Conservation (phyloP, 2,797 vertebrate genomes). For the Eurystomus glaucurus region DNA sequence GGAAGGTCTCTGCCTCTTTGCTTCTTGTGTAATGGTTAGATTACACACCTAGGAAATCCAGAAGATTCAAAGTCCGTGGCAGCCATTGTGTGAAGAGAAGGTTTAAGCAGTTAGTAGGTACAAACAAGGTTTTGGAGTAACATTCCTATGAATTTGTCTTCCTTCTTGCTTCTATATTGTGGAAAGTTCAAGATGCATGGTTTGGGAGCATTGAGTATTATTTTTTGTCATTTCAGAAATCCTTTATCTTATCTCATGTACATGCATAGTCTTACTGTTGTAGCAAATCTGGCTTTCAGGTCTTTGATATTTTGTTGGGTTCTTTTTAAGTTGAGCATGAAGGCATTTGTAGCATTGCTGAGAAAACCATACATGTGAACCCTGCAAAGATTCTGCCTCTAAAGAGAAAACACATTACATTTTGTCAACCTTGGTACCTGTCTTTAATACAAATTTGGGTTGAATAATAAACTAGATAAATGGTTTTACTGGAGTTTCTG, state of each 20-base stretch:
- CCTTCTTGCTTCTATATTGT: background rate
- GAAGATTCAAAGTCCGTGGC: background rate
- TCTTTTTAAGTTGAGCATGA: background rate
- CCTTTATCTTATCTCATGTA: background rate
- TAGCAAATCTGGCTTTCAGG: background rate
- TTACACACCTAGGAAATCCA: background rate
- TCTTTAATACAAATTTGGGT: background rate
- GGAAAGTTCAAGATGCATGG: background rate
- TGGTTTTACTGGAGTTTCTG: background rate
- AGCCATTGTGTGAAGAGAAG: background rate
- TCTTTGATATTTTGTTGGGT: background rate
- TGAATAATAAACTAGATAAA: background rate
- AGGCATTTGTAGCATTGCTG: background rate
- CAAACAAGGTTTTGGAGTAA: background rate
- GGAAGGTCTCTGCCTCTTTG: background rate
- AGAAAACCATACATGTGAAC: background rate
- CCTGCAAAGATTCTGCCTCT: background rate
- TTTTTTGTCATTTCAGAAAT: background rate
- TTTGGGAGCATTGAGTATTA: background rate
- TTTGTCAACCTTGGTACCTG: background rate
- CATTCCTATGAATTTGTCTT: background rate
- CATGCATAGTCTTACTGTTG: background rate
- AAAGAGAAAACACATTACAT: background rate
- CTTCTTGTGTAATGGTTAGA: background rate
- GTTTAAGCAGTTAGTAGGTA: background rate